Evolutionary conservation across 2,888 invertebrate genomes (phyloP).

Genomic region (Mythimna lalbum): DNA sequence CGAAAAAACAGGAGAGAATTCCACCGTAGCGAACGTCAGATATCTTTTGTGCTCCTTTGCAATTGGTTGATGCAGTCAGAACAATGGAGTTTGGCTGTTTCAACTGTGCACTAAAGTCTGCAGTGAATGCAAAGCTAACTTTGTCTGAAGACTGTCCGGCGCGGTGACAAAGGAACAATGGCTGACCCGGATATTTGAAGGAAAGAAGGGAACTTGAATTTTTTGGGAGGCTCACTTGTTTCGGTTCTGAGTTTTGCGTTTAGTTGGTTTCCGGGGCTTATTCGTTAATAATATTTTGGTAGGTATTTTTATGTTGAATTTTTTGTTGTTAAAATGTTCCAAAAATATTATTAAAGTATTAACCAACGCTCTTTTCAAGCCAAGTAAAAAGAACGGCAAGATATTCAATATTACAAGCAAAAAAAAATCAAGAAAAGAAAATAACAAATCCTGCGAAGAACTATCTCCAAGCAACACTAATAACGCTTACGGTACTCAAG

Average conservation of each 20-base stretch:
- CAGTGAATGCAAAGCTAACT: constrained; percentile 74
- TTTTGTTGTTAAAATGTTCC: not conserved
- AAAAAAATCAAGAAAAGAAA: constrained; percentile 21
- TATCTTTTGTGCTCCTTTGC: constrained; percentile 76
- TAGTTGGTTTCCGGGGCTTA: constrained; percentile 27
- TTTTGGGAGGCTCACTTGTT: constrained; percentile 72
- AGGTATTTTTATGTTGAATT: not conserved
- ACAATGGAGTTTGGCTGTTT: constrained; percentile 54
- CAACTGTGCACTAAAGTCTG: constrained; percentile 63
- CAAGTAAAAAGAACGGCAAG: too few relatives aligned
- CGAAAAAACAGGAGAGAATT: constrained; percentile 75
- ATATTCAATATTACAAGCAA: too few relatives aligned
- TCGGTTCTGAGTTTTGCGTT: constrained; percentile 39
- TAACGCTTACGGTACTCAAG: constrained; percentile 67
- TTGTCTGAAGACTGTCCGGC: constrained; percentile 78
- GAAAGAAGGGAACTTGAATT: constrained; percentile 79
- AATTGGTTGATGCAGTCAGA: constrained; percentile 64
- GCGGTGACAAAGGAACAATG: constrained; percentile 85
- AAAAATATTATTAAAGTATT: not conserved
- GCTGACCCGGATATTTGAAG: constrained; percentile 84
- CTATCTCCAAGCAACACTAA: constrained; percentile 56
- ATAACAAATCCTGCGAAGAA: constrained; percentile 8
- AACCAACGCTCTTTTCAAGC: too few relatives aligned
- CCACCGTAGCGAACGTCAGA: constrained; percentile 74
- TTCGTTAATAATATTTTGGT: not conserved